phyloP scores from a whole-genome alignment of 2,797 vertebrate genomes.

The Galagoides demidoff region DNA sequence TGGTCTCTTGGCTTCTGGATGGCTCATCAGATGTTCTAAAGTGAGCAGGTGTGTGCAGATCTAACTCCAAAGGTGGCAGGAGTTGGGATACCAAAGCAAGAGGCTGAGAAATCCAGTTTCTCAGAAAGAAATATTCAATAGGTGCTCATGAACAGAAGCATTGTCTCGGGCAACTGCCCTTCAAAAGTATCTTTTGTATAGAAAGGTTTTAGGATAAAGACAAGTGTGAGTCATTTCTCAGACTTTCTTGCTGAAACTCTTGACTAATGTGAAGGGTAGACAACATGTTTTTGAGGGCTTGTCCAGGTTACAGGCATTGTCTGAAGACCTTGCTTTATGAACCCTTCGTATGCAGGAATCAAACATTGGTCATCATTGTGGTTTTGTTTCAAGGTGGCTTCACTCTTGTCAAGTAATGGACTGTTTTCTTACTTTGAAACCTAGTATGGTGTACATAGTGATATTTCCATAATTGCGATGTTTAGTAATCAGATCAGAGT shows the following conservation, averaged over 20 bases:
- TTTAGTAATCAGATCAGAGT: background rate
- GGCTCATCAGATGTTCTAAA: background rate
- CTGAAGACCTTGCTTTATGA: no score
- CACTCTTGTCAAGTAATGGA: background rate
- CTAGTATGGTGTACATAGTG: background rate
- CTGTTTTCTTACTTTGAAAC: background rate
- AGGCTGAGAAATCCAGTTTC: background rate
- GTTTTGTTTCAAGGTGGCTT: background rate
- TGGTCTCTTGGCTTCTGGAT: background rate
- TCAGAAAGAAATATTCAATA: background rate
- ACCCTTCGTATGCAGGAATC: no score
- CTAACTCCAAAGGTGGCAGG: background rate
- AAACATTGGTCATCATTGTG: background rate
- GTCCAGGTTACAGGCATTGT: background rate
- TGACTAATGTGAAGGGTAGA: background rate
- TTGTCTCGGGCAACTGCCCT: background rate
- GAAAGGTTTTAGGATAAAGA: background rate
- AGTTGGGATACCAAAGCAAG: background rate
- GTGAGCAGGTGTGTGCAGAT: background rate
- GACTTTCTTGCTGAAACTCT: background rate
- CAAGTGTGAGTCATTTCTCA: background rate
- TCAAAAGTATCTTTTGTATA: background rate
- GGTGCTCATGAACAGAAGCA: background rate
- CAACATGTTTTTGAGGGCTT: background rate
- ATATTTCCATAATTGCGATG: background rate